Evolutionary conservation across 2,113 vertebrate genomes (phyloP).

Genomic region (Gallinago undulata): DNA sequence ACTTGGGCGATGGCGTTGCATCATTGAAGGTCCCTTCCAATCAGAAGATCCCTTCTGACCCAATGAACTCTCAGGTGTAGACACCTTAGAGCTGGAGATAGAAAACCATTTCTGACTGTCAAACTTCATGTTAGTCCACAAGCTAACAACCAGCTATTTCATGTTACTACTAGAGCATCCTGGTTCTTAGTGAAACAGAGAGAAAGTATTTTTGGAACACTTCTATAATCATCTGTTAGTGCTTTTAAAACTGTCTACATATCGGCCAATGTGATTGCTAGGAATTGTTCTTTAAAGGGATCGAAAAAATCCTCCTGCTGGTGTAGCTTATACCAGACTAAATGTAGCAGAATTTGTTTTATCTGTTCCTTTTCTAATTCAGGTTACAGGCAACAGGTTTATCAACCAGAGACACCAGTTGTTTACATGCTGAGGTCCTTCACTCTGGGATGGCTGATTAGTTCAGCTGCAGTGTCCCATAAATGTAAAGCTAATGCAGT

Average conservation of each 20-base stretch:
- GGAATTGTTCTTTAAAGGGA: not conserved
- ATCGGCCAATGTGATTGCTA: not conserved
- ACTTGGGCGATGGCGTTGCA: not conserved
- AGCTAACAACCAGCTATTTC: not conserved
- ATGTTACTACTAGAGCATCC: not conserved
- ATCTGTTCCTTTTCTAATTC: not conserved
- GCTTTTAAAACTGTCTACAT: not conserved
- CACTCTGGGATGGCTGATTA: not conserved
- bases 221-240: not conserved
- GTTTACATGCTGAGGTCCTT: not conserved
- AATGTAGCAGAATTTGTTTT: not conserved
- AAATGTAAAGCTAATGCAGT: not conserved
- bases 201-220: not conserved
- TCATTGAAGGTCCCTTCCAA: not conserved
- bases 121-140: not conserved
- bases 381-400: not conserved
- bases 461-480: not conserved
- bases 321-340: not conserved
- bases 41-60: not conserved
- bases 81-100: not conserved
- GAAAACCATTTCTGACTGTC: not conserved
- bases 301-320: not conserved
- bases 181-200: not conserved
- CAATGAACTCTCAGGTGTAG: not conserved
- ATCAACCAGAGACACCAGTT: not conserved